Evolutionary conservation across 1,140 invertebrate species (phyloP).

Genomic region (Drosophila tropicalis): DNA sequence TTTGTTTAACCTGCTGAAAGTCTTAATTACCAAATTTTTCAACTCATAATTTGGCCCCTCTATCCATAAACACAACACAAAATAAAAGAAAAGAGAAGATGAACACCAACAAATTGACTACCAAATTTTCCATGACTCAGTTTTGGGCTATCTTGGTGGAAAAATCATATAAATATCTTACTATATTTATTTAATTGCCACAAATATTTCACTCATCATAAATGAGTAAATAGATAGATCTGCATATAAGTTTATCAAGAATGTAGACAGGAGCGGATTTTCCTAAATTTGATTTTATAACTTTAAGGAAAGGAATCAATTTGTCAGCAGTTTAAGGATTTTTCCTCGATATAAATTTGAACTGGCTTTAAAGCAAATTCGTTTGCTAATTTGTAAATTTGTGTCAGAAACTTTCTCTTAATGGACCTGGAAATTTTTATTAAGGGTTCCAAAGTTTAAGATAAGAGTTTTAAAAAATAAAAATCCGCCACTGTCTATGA

Average conservation of each 20-base stretch:
- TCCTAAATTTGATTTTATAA: not conserved
- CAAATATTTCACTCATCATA: conserved; percentile 60
- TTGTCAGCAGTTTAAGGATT: no score
- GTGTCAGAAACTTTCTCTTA: no score
- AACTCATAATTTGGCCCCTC: conserved; percentile 43
- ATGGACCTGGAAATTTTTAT: no score
- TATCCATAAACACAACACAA: not conserved
- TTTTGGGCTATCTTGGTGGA: conserved; percentile 42
- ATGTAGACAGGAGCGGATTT: not conserved
- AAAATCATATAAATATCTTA: conserved; percentile 49
- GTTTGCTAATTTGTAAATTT: no score
- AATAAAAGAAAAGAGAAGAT: not conserved
- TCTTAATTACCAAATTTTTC: conserved; percentile 64
- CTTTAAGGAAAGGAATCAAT: no score
- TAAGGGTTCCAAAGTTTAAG: no score
- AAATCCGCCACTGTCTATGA: not conserved
- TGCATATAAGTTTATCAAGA: conserved; percentile 39
- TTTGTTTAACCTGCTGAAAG: conserved; percentile 45
- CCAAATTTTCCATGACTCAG: conserved; percentile 33
- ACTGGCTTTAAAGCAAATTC: no score
- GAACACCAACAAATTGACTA: not conserved
- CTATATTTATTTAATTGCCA: conserved; percentile 67
- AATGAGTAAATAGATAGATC: conserved; percentile 31
- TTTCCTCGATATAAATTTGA: no score
- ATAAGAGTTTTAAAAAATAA: no score